Evolutionary conservation across 2,113 vertebrate genomes (phyloP), one percentile per base, ranked within the genome.

Genomic region (Chunga burmeisteri): DNA sequence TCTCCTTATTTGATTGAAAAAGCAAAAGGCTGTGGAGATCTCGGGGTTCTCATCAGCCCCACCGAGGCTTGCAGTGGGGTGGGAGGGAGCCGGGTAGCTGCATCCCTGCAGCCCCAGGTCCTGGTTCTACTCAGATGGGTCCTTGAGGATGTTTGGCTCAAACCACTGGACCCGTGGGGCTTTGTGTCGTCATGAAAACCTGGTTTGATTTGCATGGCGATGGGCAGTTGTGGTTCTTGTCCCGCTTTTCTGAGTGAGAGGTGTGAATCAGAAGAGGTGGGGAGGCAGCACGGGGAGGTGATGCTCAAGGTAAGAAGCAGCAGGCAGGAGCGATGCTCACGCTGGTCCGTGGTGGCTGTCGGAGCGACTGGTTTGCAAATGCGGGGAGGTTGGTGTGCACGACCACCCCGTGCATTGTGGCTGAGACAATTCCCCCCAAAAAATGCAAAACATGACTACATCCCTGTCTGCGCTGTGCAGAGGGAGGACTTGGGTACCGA

Each of bases 121-220:
- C 14, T 0, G 0, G 7, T n/a, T 55, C 29, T 13, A 4, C 9
- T 36, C 32, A 20, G 36, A 4, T 19, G 44, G 19, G 25, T 23
- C 49, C 32, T 22, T 20, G 49, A 46, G 44, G 44, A 66, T 0
- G 0, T 0, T 1, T 5, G 32, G n/a, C 79, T 73, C 7, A 10
- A 46, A 36, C 5, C 29, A 2, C 12, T 2, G 18, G 9, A 13
- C 6, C 30, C 1, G 0, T 0, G 0, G 75, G 65, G 40, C 19
- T 30, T 1, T 0, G 10, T 16, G 63, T 6, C 8, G 0, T 3
- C 6, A 38, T 16, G 23, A 21, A 30, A 68, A 27, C 50, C 27
- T 40, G 40, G 9, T 38, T 59, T 61, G 84, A 22, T 72, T 32
- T 65, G 72, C 53, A 2, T 2, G 7, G 34, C 0, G 13, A 5